Evolutionary conservation across 1,140 invertebrate genomes (phyloP).

Genomic region (Copidosoma floridanum): DNA sequence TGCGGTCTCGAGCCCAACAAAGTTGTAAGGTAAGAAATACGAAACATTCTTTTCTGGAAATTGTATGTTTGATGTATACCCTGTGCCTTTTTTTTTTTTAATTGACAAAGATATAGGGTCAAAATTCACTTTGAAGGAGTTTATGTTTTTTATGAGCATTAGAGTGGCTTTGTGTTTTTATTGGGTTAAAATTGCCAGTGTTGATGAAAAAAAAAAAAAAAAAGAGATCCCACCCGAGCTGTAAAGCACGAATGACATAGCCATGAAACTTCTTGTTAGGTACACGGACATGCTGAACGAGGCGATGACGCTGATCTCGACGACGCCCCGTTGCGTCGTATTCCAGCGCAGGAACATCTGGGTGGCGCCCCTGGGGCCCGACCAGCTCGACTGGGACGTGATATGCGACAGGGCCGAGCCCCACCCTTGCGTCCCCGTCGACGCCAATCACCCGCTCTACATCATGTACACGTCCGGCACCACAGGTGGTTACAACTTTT

Average conservation of each 20-base stretch:
- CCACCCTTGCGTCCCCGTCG: constrained; percentile 79
- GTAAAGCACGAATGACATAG: too few species aligned
- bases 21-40: constrained; percentile 74
- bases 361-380: constrained; percentile 60
- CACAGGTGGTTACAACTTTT: constrained; percentile 60
- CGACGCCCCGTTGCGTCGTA: constrained; percentile 74
- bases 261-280: too few species aligned
- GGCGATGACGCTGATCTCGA: constrained; percentile 70
- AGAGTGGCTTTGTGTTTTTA: too few species aligned
- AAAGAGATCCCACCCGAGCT: too few species aligned
- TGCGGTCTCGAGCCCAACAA: constrained; percentile 86
- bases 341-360: constrained; percentile 72
- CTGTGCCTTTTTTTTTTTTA: too few species aligned
- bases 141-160: too few species aligned
- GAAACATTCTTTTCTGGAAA: too few species aligned
- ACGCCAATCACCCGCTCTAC: constrained; percentile 87
- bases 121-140: neutral
- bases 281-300: constrained; percentile 89
- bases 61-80: too few species aligned
- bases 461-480: constrained; percentile 93
- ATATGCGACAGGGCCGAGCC: constrained; percentile 64
- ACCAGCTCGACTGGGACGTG: constrained; percentile 78
- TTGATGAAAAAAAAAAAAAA: neutral
- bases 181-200: too few species aligned
- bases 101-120: too few species aligned